Base-by-base conservation (phyloP, 2,797 vertebrate species). In the Leuciscus waleckii region DNA sequence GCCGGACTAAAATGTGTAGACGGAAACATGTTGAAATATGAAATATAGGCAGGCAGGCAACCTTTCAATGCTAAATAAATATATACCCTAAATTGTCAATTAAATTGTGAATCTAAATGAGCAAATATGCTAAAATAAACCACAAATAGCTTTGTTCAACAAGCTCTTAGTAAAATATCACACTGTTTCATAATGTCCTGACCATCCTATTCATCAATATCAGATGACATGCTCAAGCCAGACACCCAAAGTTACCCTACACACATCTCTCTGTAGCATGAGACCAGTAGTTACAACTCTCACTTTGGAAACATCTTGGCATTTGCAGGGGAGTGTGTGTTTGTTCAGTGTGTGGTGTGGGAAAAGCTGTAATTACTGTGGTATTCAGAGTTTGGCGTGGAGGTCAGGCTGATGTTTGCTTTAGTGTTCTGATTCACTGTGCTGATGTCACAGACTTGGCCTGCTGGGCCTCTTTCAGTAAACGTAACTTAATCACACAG, bases 361-460 rank as follows among this genome's bases (percentile, higher is more conserved):
- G 46, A 32, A 65, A 58, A 54, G 4, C 23, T 1, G 2, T 26
- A 67, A 69, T 80, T 51, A 67, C 68, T 68, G n/a, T 61, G 65
- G n/a, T 79, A 82, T 88, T 79, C 65, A 41, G 39, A 75, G 81
- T 77, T 77, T 67, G 37, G 29, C 16, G 58, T 74, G 39, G 49
- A 83, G 84, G 87, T 88, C 87, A 86, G 16, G 56, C 69, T 49
- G 16, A 74, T 70, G 76, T 85, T 88, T 84, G 79, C 70, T 79
- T 84, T 69, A 68, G 82, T 75, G 73, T 81, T 70, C 37, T 69
- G 69, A 82, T 67, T 46, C 65, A 54, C 35, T 46, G 69, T 21
- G 29, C 51, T 74, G 76, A 79, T 82, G 86, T 85, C 73, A 85
- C 71, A 78, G 49, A 16, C 23, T 19, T 10, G 39, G 73, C 26